phyloP scores from a whole-genome alignment of 2,888 invertebrate species.

The Bombylius major region DNA sequence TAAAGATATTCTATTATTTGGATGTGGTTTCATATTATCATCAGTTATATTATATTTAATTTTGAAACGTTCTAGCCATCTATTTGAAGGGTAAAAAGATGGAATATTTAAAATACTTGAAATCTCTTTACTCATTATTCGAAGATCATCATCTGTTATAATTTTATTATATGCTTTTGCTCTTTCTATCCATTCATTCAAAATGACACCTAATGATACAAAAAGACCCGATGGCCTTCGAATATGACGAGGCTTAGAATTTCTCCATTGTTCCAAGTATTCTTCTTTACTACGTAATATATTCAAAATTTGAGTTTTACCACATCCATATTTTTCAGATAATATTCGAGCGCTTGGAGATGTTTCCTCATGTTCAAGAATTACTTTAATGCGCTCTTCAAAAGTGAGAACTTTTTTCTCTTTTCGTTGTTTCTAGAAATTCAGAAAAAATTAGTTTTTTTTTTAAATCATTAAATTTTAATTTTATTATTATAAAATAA shows the following conservation, averaged over 20 bases:
- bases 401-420: neutral
- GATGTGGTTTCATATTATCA: neutral
- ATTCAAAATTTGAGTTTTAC: neutral
- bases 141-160: neutral
- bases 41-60: neutral
- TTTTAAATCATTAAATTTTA: too few species aligned
- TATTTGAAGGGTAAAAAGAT: neutral
- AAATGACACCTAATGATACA: neutral
- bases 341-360: neutral
- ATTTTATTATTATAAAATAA: too few species aligned
- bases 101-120: neutral
- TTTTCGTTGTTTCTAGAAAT: neutral
- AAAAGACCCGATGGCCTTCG: neutral
- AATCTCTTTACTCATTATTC: neutral
- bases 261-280: neutral
- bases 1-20: neutral
- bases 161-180: neutral
- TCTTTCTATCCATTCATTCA: neutral
- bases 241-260: neutral
- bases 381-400: neutral
- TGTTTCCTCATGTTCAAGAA: neutral
- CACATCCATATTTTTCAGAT: neutral
- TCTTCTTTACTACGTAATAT: neutral
- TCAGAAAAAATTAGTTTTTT: too few species aligned
- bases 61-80: neutral